These are phyloP conservation scores for Dasyurus viverrinus DNA, from an alignment of 2,113 vertebrate species.

Conservation along the genomic window DNA sequence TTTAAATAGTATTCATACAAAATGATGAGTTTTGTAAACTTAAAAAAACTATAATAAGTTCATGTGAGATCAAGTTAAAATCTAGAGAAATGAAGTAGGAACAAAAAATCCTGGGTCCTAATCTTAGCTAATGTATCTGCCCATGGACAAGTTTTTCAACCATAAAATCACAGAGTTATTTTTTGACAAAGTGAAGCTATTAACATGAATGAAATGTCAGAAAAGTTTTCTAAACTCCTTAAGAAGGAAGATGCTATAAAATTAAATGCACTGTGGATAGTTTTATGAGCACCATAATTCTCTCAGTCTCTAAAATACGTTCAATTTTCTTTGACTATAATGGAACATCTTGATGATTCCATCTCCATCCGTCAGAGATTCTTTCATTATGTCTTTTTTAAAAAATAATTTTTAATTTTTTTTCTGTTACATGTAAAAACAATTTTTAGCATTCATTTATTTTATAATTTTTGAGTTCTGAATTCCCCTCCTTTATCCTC, in stretches of 20 bases:
- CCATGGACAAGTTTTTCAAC: constrained; percentile 10
- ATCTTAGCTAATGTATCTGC: constrained; percentile 51
- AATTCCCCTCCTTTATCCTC: not conserved
- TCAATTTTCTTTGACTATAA: constrained; percentile 12
- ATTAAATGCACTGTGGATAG: not conserved
- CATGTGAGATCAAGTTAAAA: not conserved
- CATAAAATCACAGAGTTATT: constrained; percentile 8
- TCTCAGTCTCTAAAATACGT: not conserved
- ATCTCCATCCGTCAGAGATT: not conserved
- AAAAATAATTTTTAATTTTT: not conserved
- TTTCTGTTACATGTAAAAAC: not conserved
- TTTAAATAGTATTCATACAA: not conserved
- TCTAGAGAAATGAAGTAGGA: constrained; percentile 43
- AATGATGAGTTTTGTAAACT: not conserved
- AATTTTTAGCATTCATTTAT: not conserved
- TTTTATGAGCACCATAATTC: not conserved
- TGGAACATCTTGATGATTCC: not conserved
- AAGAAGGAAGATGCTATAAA: constrained; percentile 28
- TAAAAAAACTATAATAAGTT: not conserved
- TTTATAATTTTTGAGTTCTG: not conserved
- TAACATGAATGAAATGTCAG: not conserved
- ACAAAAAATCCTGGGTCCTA: constrained; percentile 32
- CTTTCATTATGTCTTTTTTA: not conserved
- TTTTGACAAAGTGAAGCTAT: constrained; percentile 17
- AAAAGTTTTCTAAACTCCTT: constrained; percentile 6